Evolutionary conservation across 1,140 invertebrate species (phyloP).

Genomic region (Oreohelix idahoensis): DNA sequence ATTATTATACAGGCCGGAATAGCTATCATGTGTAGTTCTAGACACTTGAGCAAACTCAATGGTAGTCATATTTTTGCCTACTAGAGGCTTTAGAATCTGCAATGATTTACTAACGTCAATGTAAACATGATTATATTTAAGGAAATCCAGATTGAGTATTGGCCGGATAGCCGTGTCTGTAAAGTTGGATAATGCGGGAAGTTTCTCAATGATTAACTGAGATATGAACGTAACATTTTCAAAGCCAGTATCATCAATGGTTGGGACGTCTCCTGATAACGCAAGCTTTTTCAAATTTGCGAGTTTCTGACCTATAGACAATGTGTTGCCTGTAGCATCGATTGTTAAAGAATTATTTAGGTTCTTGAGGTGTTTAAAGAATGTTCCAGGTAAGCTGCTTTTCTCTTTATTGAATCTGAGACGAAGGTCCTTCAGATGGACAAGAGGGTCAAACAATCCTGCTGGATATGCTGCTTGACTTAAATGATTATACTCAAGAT

Average conservation of each 20-base stretch:
- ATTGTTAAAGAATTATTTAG: background rate
- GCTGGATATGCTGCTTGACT: background rate
- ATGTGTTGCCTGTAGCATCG: background rate
- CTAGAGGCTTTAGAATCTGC: background rate
- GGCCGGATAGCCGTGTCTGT: background rate
- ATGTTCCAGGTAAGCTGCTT: too few relatives aligned
- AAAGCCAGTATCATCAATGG: background rate
- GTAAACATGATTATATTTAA: background rate
- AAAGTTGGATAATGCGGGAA: background rate
- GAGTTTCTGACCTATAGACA: background rate
- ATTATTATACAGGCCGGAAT: background rate
- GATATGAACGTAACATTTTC: background rate
- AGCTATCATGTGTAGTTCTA: too few relatives aligned
- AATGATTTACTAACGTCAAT: background rate
- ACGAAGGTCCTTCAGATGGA: background rate
- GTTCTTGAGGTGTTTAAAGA: background rate
- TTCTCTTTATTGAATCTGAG: background rate
- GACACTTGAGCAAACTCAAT: background rate
- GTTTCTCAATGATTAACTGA: background rate
- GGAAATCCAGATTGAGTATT: background rate
- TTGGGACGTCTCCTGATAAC: background rate
- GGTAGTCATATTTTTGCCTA: background rate
- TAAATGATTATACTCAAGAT: slow-evolving; percentile 6
- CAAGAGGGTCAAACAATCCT: background rate
- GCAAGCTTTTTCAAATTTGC: background rate